Conservation (phyloP, 2,888 invertebrate species). For the Lochmaea capreae region DNA sequence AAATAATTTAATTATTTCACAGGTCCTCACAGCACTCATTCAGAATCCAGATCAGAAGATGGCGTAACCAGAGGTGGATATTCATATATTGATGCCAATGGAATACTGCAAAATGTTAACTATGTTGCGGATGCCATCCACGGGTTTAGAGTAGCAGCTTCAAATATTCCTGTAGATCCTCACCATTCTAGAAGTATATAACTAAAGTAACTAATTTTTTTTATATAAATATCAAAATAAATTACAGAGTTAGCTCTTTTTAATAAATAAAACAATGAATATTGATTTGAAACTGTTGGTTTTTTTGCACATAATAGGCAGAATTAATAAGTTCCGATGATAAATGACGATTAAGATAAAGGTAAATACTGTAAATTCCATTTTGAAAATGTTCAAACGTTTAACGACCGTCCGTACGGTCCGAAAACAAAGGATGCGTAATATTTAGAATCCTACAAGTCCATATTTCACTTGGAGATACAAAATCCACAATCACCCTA, state of each 20-base stretch:
- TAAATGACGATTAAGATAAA: background rate
- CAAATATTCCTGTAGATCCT: conserved; percentile 69
- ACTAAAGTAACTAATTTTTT: background rate
- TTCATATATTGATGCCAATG: conserved; percentile 77
- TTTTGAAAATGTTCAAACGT: background rate
- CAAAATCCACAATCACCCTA: conserved; percentile 8
- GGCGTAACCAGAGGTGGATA: conserved; percentile 76
- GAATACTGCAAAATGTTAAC: conserved; percentile 73
- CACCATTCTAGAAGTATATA: conserved; percentile 33
- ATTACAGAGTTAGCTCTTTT: conserved; percentile 16
- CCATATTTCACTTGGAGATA: conserved; percentile 7
- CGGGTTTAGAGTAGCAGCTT: conserved; percentile 75
- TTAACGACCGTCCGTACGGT: background rate
- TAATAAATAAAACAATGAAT: too few relatives aligned
- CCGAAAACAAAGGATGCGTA: conserved; percentile 7
- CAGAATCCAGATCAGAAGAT: conserved; percentile 71
- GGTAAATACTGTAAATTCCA: conserved; percentile 2
- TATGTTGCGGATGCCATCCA: conserved; percentile 73
- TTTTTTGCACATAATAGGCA: background rate
- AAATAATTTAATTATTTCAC: background rate
- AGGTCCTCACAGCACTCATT: conserved; percentile 73
- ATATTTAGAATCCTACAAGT: conserved; percentile 18
- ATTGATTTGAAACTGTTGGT: too few relatives aligned
- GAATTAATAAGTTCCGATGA: background rate
- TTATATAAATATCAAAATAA: background rate